Base-by-base conservation (phyloP, 2,113 vertebrate genomes). In the Onychorhynchus coronatus region DNA sequence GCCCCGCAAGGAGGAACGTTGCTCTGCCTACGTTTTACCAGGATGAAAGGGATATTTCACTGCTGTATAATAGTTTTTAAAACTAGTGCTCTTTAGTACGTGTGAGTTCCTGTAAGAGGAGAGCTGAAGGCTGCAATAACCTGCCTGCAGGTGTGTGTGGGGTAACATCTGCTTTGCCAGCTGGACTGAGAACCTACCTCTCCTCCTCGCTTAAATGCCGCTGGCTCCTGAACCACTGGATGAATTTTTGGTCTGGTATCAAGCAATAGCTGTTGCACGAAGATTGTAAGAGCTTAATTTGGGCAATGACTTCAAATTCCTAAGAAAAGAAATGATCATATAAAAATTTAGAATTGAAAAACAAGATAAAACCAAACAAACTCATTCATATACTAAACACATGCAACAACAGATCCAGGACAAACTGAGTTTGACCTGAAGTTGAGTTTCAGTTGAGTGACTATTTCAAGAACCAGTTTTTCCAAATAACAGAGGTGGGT, bases 301-400 rank as follows among this genome's bases (percentile, higher is more conserved):
- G 99, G 47, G 99, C 99, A 3, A 99, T 99, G 66, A 99, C 98
- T 97, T 99, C 99, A 96, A 99, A 99, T 96, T 99, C 99, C 99
- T 99, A 95, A 86, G 44, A 80, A 85, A 92, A 74, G 3, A 79
- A 91, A 77, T 24, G 65, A 92, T 17, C 50, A 75, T 84, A 89
- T 2, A 74, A 30, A 13, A 63, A 76, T 76, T 44, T 46, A 42
- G 74, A 85, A 86, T 88, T 62, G 85, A 23, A 95, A 82, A 85
- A 63, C 14, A 35, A 16, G 50, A 39, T 24, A 63, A 66, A 83
- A 68, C 22, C 44, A 72, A 78, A 20, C 35, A 79, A 65, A 70
- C 5, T 85, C 63, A 47, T 82, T 58, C 63, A 41, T 33, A 47
- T 14, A 24, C 71, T 37, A n/a, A 89, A 55, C 65, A 81, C 5